Evolutionary conservation across 2,797 vertebrate species (phyloP).

Genomic region (Psittacula derbiana): DNA sequence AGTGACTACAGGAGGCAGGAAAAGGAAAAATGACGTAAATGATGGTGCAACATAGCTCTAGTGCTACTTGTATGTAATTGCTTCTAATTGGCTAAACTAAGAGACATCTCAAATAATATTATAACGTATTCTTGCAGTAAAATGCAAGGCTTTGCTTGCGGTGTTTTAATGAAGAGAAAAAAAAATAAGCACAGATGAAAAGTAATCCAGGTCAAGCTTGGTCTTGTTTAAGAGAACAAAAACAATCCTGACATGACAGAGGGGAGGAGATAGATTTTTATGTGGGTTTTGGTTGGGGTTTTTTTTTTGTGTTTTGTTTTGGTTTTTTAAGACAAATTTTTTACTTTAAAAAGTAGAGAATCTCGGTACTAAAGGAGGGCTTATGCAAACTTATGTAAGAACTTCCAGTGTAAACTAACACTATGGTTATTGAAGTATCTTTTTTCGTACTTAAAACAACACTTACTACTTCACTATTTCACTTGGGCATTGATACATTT

Average conservation of each 20-base stretch:
- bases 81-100: neutral
- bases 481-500: neutral
- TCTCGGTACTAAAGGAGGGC: neutral
- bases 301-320: neutral
- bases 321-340: neutral
- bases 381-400: neutral
- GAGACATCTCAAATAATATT: neutral
- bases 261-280: neutral
- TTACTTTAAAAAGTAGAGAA: neutral
- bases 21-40: neutral
- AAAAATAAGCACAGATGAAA: neutral
- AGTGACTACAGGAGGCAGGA: neutral
- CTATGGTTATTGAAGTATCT: neutral
- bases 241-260: neutral
- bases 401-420: neutral
- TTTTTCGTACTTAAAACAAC: neutral
- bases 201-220: neutral
- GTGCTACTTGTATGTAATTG: neutral
- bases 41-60: neutral
- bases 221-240: neutral
- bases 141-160: neutral
- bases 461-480: neutral
- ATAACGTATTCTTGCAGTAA: neutral
- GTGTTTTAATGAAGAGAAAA: neutral
- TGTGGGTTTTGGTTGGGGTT: neutral